Conservation (phyloP, 1,140 invertebrate genomes). For the Diuraphis noxia region DNA sequence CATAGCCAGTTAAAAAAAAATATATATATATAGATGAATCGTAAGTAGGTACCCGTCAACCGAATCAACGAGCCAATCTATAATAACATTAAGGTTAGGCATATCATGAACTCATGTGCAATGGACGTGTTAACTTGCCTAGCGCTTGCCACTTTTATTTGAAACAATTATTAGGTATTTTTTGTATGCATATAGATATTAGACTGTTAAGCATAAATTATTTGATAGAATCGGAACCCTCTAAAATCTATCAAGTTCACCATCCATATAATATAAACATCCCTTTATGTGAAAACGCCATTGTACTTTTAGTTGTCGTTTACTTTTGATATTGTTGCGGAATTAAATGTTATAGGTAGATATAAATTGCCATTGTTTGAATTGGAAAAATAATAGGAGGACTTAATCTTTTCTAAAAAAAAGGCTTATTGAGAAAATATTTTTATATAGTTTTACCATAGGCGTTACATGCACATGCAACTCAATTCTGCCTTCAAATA, state of each 20-base stretch:
- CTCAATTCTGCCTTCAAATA: not conserved
- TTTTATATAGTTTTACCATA: not conserved
- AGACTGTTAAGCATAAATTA: not conserved
- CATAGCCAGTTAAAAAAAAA: not conserved
- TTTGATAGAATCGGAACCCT: not conserved
- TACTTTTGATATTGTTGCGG: not conserved
- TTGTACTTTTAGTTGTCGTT: not conserved
- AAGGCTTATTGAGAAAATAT: not conserved
- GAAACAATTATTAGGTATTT: not conserved
- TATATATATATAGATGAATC: not conserved
- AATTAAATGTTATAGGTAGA: not conserved
- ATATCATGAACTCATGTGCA: not conserved
- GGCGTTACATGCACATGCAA: too few relatives aligned
- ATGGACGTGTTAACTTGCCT: not conserved
- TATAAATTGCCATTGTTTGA: not conserved
- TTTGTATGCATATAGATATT: not conserved
- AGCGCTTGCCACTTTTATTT: too few relatives aligned
- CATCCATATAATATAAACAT: not conserved
- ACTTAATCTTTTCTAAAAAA: not conserved
- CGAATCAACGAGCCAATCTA: too few relatives aligned
- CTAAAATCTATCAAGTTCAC: not conserved
- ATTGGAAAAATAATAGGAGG: not conserved
- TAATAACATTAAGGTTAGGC: too few relatives aligned
- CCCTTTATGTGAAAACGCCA: not conserved
- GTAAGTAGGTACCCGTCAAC: too few relatives aligned